These are phyloP conservation scores for Pocota personata DNA, from an alignment of 2,888 invertebrate genomes.

Conservation along the genomic window DNA sequence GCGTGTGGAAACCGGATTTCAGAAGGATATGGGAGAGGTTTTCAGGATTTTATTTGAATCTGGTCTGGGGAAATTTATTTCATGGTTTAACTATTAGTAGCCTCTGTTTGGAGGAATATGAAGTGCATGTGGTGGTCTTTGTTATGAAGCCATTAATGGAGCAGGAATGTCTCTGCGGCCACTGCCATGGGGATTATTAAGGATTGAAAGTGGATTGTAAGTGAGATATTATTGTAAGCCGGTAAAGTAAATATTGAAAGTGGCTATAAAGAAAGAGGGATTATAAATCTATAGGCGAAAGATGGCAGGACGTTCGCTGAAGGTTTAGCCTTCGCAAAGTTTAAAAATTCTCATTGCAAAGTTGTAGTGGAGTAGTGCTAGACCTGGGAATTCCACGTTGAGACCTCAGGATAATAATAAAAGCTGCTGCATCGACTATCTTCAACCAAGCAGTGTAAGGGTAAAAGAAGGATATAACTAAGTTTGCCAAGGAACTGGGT, in stretches of 20 bases:
- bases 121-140: constrained; percentile 25
- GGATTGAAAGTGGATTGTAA: constrained; percentile 29
- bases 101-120: neutral
- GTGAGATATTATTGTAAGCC: neutral
- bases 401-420: too few relatives aligned
- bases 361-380: too few relatives aligned
- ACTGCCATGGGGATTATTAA: constrained; percentile 28
- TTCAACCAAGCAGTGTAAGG: too few relatives aligned
- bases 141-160: constrained; percentile 50
- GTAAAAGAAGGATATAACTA: too few relatives aligned
- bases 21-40: constrained; percentile 44
- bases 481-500: too few relatives aligned
- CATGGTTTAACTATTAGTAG: constrained; percentile 15
- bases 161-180: constrained; percentile 18
- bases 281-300: neutral
- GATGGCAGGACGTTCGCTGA: too few relatives aligned
- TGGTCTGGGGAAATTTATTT: constrained; percentile 13
- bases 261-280: neutral
- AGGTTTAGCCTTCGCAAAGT: too few relatives aligned
- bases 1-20: constrained; percentile 4
- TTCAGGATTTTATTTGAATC: constrained; percentile 47
- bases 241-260: neutral
- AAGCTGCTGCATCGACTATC: too few relatives aligned
- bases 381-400: too few relatives aligned
- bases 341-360: too few relatives aligned